Percentiles rank a stretch among this genome's conserved stretches.
phyloP scores from a whole-genome alignment of 2,888 invertebrate genomes.

The Nomada fucata region DNA sequence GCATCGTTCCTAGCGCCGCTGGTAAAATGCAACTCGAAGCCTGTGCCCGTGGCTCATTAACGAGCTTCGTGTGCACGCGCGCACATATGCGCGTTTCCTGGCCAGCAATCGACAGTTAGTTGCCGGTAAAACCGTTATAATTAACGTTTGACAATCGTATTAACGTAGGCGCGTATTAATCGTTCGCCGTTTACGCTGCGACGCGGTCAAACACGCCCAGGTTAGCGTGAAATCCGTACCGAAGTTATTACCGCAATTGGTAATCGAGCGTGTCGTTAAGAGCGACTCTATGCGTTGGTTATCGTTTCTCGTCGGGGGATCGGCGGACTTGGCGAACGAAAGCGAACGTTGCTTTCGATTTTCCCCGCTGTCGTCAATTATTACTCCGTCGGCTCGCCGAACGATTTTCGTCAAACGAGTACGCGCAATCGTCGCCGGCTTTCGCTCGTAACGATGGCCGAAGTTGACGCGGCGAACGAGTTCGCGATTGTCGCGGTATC shows the following conservation, averaged over 20 bases:
- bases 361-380: not conserved
- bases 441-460: too few relatives aligned
- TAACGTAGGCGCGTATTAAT: not conserved
- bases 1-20: slow-evolving; percentile 25
- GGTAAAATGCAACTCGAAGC: slow-evolving; percentile 20
- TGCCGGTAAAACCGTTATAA: slow-evolving; percentile 1
- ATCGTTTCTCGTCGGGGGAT: not conserved
- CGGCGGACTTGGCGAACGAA: slow-evolving; percentile 1
- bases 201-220: not conserved
- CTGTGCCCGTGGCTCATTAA: slow-evolving; percentile 2
- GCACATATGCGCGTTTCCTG: not conserved
- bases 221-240: not conserved
- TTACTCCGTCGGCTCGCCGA: not conserved
- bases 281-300: not conserved
- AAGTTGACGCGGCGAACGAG: not conserved
- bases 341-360: not conserved
- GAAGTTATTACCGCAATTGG: not conserved
- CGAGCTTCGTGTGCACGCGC: not conserved
- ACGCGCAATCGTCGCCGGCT: too few relatives aligned
- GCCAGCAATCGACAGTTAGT: not conserved
- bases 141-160: slow-evolving; percentile 20
- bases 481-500: not conserved
- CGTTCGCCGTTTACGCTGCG: not conserved
- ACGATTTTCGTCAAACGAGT: too few relatives aligned
- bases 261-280: slow-evolving; percentile 28